These are phyloP conservation scores for Brachypteracias leptosomus DNA, from an alignment of 2,113 vertebrate genomes.

Conservation along the genomic window DNA sequence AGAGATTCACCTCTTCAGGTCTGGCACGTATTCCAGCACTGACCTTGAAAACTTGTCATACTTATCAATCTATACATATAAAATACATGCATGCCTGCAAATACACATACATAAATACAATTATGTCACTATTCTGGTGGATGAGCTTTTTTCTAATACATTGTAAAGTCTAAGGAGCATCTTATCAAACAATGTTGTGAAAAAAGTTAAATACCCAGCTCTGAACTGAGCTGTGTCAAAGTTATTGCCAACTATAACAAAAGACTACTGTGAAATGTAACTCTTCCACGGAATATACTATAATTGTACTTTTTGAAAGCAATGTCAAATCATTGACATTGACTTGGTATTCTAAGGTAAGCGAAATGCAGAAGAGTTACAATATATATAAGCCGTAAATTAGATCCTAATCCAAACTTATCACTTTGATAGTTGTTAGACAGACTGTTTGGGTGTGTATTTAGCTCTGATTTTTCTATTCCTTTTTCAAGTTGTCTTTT, in stretches of 20 bases:
- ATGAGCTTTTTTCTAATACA: neutral
- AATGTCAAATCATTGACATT: constrained; percentile 46
- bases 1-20: neutral
- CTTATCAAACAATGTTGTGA: fast-evolving
- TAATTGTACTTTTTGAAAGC: constrained; percentile 46
- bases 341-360: neutral
- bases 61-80: neutral
- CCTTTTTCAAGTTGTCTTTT: neutral
- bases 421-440: neutral
- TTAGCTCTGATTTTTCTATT: neutral
- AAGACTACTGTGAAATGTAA: constrained; percentile 5
- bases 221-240: neutral
- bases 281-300: neutral
- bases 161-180: neutral
- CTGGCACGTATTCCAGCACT: neutral
- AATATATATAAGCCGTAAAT: constrained; percentile 2
- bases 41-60: neutral
- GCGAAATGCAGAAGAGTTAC: neutral
- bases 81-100: neutral
- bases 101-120: neutral
- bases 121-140: neutral
- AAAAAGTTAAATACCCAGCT: neutral
- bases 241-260: constrained; percentile 10
- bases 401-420: constrained; percentile 36
- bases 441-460: neutral